phyloP scores from a whole-genome alignment of 2,888 invertebrate species.

The Thymelicus lineola region DNA sequence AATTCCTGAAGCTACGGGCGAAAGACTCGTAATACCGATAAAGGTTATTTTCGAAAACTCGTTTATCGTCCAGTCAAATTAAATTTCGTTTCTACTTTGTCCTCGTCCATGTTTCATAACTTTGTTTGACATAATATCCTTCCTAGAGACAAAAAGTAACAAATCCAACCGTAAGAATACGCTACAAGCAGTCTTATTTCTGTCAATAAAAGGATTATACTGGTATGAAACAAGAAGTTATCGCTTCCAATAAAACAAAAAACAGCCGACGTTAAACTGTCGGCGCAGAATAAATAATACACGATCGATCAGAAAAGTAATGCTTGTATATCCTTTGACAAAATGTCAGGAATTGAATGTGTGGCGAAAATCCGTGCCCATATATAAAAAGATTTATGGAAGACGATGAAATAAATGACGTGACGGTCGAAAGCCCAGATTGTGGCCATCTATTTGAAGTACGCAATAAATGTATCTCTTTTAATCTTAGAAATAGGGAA shows the following conservation, averaged over 20 bases:
- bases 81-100: slow-evolving; percentile 13
- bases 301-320: slow-evolving; percentile 4
- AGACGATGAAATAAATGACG: slow-evolving; percentile 36
- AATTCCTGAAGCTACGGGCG: too few relatives aligned
- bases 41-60: slow-evolving; percentile 16
- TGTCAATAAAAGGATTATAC: slow-evolving; percentile 5
- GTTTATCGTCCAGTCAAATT: slow-evolving; percentile 18
- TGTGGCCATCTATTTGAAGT: slow-evolving; percentile 37
- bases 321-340: slow-evolving; percentile 3
- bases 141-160: slow-evolving; percentile 5
- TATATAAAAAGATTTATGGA: slow-evolving; percentile 36
- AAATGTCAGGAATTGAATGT: slow-evolving; percentile 23
- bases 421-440: slow-evolving; percentile 38
- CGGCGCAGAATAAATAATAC: slow-evolving; percentile 8
- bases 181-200: slow-evolving; percentile 23
- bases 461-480: slow-evolving; percentile 29
- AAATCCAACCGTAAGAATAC: slow-evolving; percentile 8
- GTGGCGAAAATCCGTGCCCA: slow-evolving; percentile 13
- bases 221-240: not conserved
- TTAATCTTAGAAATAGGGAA: slow-evolving; percentile 6
- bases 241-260: slow-evolving; percentile 26
- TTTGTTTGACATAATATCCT: slow-evolving; percentile 19
- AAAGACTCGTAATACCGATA: slow-evolving; percentile 4
- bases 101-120: slow-evolving; percentile 28
- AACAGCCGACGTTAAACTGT: slow-evolving; percentile 13